Evolutionary conservation across 2,113 vertebrate species (phyloP).

Genomic region (Rhagologus leucostigma): DNA sequence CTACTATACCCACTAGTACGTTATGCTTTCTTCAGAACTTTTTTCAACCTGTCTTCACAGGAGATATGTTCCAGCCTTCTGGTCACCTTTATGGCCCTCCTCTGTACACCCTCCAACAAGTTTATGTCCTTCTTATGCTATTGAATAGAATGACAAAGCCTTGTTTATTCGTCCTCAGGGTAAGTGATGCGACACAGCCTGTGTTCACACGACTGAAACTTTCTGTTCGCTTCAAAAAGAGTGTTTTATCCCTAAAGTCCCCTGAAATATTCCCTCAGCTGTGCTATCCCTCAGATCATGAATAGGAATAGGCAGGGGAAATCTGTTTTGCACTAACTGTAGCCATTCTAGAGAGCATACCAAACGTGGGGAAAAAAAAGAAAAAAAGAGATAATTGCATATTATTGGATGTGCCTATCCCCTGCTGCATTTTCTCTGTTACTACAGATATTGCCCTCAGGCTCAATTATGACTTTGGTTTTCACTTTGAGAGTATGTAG

Average conservation of each 20-base stretch:
- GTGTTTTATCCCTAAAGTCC: background rate
- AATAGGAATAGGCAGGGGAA: background rate
- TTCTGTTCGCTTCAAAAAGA: background rate
- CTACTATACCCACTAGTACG: background rate
- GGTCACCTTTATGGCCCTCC: background rate
- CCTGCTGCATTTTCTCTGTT: background rate
- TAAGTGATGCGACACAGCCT: rapidly evolving
- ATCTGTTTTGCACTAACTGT: background rate
- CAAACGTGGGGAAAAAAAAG: background rate
- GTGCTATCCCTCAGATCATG: background rate
- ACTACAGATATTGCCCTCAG: background rate
- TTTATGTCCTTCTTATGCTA: background rate
- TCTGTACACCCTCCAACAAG: background rate
- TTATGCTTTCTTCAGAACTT: background rate
- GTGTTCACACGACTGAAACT: background rate
- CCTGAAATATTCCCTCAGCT: background rate
- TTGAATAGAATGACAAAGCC: background rate
- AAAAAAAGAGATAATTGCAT: background rate
- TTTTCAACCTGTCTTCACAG: background rate
- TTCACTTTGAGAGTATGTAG: background rate
- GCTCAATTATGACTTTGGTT: background rate
- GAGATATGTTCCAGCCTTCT: background rate
- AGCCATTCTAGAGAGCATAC: rapidly evolving
- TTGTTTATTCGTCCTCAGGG: background rate
- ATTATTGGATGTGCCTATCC: background rate